Percentiles rank a stretch among this genome's conserved stretches.
phyloP scores from a whole-genome alignment of 1,140 invertebrate species.

The Galendromus occidentalis region DNA sequence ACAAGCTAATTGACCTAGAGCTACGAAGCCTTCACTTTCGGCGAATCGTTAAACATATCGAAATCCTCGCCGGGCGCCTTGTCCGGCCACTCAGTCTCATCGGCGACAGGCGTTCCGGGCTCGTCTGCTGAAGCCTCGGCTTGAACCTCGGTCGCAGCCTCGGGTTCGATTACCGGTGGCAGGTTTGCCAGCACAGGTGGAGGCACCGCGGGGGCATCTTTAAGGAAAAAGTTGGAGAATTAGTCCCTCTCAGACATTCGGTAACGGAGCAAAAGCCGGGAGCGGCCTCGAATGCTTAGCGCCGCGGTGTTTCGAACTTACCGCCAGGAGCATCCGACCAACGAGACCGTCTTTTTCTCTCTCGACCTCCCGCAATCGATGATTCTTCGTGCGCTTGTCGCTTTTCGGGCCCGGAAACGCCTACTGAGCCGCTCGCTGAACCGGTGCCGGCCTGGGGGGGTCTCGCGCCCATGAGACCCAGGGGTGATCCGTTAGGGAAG shows the following conservation, averaged over 20 bases:
- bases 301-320: neutral
- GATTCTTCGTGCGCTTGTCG: no score
- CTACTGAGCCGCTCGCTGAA: no score
- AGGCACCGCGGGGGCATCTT: neutral
- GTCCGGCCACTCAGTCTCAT: neutral
- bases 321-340: slow-evolving; percentile 6
- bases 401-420: no score
- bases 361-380: neutral
- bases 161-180: neutral
- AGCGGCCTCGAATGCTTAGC: no score
- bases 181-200: neutral
- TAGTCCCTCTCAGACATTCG: no score
- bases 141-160: neutral
- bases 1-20: no score
- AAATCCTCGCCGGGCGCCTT: neutral
- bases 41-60: no score
- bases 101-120: neutral
- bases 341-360: neutral
- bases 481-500: no score
- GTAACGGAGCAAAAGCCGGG: no score
- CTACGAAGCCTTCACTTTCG: no score
- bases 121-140: neutral
- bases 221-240: neutral
- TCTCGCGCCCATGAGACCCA: no score
- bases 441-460: no score